Conservation (phyloP, 2,888 invertebrate species). For the Polymixis lichenea region DNA sequence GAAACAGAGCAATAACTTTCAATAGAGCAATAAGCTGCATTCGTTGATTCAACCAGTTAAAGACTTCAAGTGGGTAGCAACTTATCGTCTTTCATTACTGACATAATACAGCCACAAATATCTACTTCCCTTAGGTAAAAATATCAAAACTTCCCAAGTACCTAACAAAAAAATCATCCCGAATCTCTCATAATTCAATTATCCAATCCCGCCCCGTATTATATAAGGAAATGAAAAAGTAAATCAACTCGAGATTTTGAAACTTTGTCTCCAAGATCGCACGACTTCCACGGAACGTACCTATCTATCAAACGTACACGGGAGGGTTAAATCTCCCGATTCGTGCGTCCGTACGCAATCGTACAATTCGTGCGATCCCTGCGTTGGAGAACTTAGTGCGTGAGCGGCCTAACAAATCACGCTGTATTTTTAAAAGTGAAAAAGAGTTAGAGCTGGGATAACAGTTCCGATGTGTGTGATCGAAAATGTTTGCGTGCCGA, state of each 20-base stretch:
- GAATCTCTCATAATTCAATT: constrained; percentile 43
- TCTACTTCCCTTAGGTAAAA: background rate
- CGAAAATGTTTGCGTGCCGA: constrained; percentile 37
- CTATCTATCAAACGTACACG: constrained; percentile 74
- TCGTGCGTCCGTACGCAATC: constrained; percentile 45
- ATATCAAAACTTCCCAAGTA: background rate
- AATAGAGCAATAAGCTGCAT: constrained; percentile 20
- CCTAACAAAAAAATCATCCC: constrained; percentile 1
- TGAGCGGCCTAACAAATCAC: constrained; percentile 59
- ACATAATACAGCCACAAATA: background rate
- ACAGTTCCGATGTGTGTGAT: constrained; percentile 34
- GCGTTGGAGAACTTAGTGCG: constrained; percentile 45
- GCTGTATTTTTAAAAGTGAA: constrained; percentile 58
- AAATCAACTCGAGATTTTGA: constrained; percentile 70
- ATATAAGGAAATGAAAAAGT: constrained; percentile 61
- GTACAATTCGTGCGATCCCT: constrained; percentile 42
- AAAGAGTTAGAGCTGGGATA: constrained; percentile 48
- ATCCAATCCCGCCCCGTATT: constrained; percentile 40
- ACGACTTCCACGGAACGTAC: constrained; percentile 56
- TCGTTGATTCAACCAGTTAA: constrained; percentile 13
- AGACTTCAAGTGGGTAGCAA: background rate
- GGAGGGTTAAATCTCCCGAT: constrained; percentile 66
- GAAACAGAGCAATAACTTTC: constrained; percentile 17
- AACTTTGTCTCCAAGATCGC: constrained; percentile 63
- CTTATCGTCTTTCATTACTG: background rate